A percentile compares a stretch with the other conserved stretches of the same genome.
Evolutionary conservation across 2,888 invertebrate genomes (phyloP).

Genomic region (Ptychoptera albimana): DNA sequence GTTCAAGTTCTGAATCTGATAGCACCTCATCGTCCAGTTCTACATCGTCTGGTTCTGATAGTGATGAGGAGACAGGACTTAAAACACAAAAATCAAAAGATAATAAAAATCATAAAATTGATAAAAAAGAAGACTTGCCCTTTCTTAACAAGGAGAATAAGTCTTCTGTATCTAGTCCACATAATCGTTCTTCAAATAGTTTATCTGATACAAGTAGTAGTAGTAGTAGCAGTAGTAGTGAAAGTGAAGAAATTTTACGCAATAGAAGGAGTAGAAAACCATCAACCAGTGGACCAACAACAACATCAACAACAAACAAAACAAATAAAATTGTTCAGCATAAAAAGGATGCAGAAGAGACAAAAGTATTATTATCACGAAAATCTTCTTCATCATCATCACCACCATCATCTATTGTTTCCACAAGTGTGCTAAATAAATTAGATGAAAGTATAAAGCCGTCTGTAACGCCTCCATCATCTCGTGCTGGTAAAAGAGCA

Average conservation of each 20-base stretch:
- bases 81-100: constrained; percentile 15
- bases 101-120: constrained; percentile 19
- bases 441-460: too few relatives aligned
- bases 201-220: constrained; percentile 21
- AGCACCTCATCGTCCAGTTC: constrained; percentile 41
- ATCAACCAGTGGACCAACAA: constrained; percentile 16
- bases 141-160: constrained; percentile 63
- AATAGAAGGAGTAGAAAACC: not conserved
- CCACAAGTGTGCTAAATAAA: too few relatives aligned
- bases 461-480: too few relatives aligned
- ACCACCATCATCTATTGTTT: too few relatives aligned
- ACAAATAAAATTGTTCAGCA: constrained; percentile 15
- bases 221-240: constrained; percentile 30
- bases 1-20: constrained; percentile 37
- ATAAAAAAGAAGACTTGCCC: constrained; percentile 52
- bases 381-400: too few relatives aligned
- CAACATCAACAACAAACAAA: constrained; percentile 6
- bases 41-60: constrained; percentile 41
- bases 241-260: not conserved
- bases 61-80: constrained; percentile 32
- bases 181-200: constrained; percentile 34
- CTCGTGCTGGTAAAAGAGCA: too few relatives aligned
- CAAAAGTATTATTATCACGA: not conserved
- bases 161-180: constrained; percentile 43
- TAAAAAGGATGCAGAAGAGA: constrained; percentile 3